Conservation (phyloP, 2,113 vertebrate genomes). For the Sardina pilchardus region DNA sequence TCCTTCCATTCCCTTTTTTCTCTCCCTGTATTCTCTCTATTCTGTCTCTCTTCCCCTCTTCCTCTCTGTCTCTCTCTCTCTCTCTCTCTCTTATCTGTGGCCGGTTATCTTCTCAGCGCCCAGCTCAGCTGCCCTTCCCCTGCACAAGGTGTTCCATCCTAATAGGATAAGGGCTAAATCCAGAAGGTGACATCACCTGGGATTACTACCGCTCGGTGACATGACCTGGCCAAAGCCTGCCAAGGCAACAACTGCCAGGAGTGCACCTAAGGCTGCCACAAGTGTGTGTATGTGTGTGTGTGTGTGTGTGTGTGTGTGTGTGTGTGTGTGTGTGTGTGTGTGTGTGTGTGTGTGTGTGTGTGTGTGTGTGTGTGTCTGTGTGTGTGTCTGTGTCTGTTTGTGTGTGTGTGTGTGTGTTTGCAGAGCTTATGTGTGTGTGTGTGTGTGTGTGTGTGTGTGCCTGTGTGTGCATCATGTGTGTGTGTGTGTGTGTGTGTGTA, state of each 20-base stretch:
- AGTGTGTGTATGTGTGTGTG: neutral
- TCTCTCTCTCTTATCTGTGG: neutral
- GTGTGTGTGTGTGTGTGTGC: neutral
- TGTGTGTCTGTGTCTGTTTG: neutral
- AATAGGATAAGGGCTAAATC: conserved; percentile 70
- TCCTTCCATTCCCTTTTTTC: conserved; percentile 3
- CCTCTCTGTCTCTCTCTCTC: neutral
- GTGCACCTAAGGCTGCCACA: neutral
- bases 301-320: neutral
- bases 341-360: neutral
- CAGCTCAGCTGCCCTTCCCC: neutral
- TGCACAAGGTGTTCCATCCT: conserved; percentile 53
- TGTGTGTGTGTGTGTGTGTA: neutral
- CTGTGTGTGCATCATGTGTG: neutral
- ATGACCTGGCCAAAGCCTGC: conserved; percentile 28
- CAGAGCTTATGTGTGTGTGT: neutral
- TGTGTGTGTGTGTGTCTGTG: neutral
- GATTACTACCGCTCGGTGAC: conserved; percentile 54
- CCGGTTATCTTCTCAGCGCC: neutral
- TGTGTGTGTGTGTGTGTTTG: neutral
- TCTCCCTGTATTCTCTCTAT: neutral
- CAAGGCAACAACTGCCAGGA: conserved; percentile 14
- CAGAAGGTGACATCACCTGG: conserved; percentile 51
- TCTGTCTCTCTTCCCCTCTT: neutral
- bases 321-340: neutral